A percentile compares a stretch with the other conserved stretches of the same genome.
Evolutionary conservation across 2,888 invertebrate genomes (phyloP).

Genomic region (Melanostoma scalare): DNA sequence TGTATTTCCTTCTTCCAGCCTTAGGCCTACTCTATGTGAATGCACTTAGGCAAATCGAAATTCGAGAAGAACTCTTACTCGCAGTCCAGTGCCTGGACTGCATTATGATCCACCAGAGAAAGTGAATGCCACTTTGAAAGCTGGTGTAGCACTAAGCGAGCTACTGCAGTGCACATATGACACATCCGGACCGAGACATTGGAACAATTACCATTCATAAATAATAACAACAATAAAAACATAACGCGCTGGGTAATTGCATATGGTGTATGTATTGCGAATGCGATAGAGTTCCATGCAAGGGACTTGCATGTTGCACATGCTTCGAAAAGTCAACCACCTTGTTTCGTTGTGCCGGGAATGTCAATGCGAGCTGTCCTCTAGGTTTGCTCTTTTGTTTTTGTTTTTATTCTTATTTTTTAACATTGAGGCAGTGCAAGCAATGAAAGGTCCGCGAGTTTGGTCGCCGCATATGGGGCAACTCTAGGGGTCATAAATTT

Average conservation of each 20-base stretch:
- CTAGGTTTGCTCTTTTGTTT: constrained; percentile 13
- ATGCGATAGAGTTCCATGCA: constrained; percentile 10
- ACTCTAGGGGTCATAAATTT: constrained; percentile 62
- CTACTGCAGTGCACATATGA: constrained; percentile 1
- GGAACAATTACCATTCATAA: constrained; percentile 70
- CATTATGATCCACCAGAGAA: constrained; percentile 49
- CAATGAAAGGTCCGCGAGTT: constrained; percentile 20
- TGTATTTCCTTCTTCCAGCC: constrained; percentile 49
- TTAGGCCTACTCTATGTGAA: constrained; percentile 24
- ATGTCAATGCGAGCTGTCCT: constrained; percentile 39
- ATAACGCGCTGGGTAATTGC: constrained; percentile 46
- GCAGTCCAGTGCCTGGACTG: constrained; percentile 5
- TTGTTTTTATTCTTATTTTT: constrained; percentile 34
- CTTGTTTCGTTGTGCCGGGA: constrained; percentile 45
- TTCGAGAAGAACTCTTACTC: constrained; percentile 50
- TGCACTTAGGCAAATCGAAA: constrained; percentile 19
- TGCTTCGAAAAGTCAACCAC: constrained; percentile 55
- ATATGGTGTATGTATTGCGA: neutral
- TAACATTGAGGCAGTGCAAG: constrained; percentile 17
- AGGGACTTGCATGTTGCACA: constrained; percentile 27
- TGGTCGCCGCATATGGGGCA: constrained; percentile 37
- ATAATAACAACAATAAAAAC: constrained; percentile 54
- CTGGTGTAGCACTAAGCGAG: neutral
- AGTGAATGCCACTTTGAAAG: constrained; percentile 50
- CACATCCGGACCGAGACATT: constrained; percentile 67